Evolutionary conservation across 1,140 invertebrate genomes (phyloP).

Genomic region (Drepana arcuata): DNA sequence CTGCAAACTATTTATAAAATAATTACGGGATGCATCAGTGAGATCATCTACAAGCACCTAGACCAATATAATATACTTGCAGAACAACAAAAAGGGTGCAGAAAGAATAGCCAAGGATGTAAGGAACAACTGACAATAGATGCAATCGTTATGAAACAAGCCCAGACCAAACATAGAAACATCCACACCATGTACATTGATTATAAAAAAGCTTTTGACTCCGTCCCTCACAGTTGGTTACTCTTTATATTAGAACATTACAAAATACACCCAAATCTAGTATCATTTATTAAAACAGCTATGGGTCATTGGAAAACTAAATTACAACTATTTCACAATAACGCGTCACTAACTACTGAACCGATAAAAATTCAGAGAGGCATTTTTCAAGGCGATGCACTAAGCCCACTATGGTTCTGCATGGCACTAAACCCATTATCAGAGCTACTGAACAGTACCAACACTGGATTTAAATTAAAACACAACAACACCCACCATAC

Average conservation of each 20-base stretch:
- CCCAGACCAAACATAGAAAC: conserved; percentile 3
- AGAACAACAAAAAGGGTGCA: conserved; percentile 20
- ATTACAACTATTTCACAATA: background rate
- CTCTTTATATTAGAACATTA: background rate
- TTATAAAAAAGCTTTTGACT: background rate
- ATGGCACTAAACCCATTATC: background rate
- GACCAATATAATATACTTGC: conserved; percentile 13
- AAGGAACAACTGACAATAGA: conserved; percentile 20
- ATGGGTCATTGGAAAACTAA: background rate
- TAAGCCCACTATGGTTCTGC: conserved; percentile 4
- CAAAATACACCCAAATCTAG: background rate
- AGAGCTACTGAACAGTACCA: background rate
- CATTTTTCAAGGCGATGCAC: conserved; percentile 12
- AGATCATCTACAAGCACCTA: conserved; percentile 12
- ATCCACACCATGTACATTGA: conserved; percentile 7
- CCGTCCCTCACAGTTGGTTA: background rate
- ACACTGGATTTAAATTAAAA: conserved; percentile 4
- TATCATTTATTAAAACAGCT: background rate
- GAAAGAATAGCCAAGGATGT: conserved; percentile 12
- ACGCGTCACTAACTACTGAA: background rate
- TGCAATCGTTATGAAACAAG: conserved; percentile 1
- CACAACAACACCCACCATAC: background rate
- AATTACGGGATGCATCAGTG: background rate
- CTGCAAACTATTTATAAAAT: background rate
- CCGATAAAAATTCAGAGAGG: conserved; percentile 4